Conservation (phyloP, 1,140 invertebrate species). For the Schlechtendalia chinensis region DNA sequence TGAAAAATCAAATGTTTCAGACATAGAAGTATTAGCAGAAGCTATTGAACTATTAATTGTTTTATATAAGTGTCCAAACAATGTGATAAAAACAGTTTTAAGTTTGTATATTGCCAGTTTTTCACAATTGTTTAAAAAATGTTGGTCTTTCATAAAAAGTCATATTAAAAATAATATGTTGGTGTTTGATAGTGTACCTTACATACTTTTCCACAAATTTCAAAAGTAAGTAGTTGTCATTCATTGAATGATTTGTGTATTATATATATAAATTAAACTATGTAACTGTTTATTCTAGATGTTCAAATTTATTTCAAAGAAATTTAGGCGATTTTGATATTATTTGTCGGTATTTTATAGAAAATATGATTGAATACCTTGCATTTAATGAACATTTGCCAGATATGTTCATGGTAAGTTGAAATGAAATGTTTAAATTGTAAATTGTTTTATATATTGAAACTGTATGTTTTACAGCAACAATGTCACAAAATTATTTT, state of each 20-base stretch:
- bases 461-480: not conserved
- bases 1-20: not conserved
- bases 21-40: not conserved
- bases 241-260: no score
- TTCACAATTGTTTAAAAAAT: not conserved
- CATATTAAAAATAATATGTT: not conserved
- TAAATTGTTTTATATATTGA: not conserved
- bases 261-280: no score
- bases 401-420: not conserved
- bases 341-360: not conserved
- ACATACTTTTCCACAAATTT: constrained; percentile 24
- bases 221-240: constrained; percentile 1
- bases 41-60: constrained; percentile 19
- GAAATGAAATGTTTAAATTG: not conserved
- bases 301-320: constrained; percentile 16
- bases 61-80: constrained; percentile 34
- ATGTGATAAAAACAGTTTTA: constrained; percentile 1
- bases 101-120: not conserved
- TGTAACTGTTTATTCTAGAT: constrained; percentile 19
- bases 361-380: not conserved
- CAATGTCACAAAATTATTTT: not conserved
- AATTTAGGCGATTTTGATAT: constrained; percentile 7
- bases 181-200: not conserved
- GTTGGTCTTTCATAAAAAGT: not conserved
- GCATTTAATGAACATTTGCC: no score